Evolutionary conservation across 2,113 vertebrate species (phyloP).

Genomic region (Semicossyphus pulcher): DNA sequence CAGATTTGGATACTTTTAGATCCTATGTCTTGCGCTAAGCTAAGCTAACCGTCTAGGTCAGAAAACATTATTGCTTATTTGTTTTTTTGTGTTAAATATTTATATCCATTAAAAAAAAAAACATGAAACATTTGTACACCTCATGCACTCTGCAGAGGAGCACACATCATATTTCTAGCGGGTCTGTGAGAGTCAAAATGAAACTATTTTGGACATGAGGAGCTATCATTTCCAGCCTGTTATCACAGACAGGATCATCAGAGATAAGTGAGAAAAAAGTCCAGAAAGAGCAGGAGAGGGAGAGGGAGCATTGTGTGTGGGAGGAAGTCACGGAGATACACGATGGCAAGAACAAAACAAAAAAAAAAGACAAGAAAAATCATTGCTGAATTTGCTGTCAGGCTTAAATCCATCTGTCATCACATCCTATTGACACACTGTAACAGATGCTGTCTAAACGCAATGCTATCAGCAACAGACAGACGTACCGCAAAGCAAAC

Average conservation of each 20-base stretch:
- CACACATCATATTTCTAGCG: constrained; percentile 4
- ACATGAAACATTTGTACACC: background rate
- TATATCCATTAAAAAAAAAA: background rate
- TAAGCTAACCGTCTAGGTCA: too few relatives aligned
- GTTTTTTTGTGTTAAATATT: background rate
- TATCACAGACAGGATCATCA: constrained; percentile 37
- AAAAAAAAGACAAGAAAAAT: constrained; percentile 37
- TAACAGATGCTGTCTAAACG: constrained; percentile 57
- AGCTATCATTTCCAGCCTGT: constrained; percentile 22
- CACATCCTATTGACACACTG: constrained; percentile 51
- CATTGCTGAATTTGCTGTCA: constrained; percentile 34
- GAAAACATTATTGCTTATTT: too few relatives aligned
- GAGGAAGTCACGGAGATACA: constrained; percentile 69
- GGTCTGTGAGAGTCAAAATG: constrained; percentile 2
- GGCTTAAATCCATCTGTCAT: constrained; percentile 66
- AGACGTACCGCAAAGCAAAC: constrained; percentile 42
- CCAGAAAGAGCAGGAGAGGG: constrained; percentile 45
- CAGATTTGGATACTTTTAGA: too few relatives aligned
- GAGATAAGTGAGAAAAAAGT: constrained; percentile 52
- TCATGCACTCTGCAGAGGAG: background rate
- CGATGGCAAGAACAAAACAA: constrained; percentile 32
- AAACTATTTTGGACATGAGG: constrained; percentile 20
- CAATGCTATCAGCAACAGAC: constrained; percentile 54
- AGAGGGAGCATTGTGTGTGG: constrained; percentile 54
- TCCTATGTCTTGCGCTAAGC: too few relatives aligned